A percentile compares a stretch with the other conserved stretches of the same genome.
These are phyloP conservation scores for Seriola dumerili DNA, from an alignment of 2,113 vertebrate species.

Conservation along the genomic window DNA sequence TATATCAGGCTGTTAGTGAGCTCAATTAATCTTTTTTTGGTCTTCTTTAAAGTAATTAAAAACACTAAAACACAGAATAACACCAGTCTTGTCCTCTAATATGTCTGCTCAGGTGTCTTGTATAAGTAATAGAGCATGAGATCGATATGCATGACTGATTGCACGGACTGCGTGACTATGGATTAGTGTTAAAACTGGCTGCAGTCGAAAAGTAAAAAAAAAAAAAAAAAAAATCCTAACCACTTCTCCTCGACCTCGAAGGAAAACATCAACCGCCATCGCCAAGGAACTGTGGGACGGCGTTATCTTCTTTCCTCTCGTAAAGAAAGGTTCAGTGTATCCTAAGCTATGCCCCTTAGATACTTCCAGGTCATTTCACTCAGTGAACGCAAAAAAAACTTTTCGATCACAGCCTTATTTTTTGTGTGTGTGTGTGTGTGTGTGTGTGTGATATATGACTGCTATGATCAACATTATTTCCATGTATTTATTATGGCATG, in stretches of 20 bases:
- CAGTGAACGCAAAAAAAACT: too few relatives aligned
- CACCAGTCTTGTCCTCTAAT: constrained; percentile 29
- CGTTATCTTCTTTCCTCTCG: too few relatives aligned
- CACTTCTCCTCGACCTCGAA: too few relatives aligned
- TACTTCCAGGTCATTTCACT: too few relatives aligned
- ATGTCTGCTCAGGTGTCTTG: constrained; percentile 10
- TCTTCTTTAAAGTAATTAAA: background rate
- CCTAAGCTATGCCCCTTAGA: too few relatives aligned
- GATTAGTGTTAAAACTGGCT: background rate
- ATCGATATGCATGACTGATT: constrained; percentile 33
- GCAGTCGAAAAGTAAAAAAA: too few relatives aligned
- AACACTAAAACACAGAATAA: background rate
- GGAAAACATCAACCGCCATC: too few relatives aligned
- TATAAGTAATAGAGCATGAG: constrained; percentile 3
- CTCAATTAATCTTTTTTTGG: background rate
- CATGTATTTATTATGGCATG: constrained; percentile 24
- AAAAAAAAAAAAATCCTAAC: too few relatives aligned
- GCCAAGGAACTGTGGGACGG: too few relatives aligned
- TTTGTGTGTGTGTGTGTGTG: background rate
- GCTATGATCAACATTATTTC: constrained; percentile 23
- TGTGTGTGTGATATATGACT: background rate
- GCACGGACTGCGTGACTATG: constrained; percentile 39
- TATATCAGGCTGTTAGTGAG: background rate
- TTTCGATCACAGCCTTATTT: background rate
- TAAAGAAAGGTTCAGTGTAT: too few relatives aligned